Evolutionary conservation across 2,113 vertebrate genomes (phyloP), one percentile per base, ranked within the genome.

Genomic region (Xyrauchen texanus): DNA sequence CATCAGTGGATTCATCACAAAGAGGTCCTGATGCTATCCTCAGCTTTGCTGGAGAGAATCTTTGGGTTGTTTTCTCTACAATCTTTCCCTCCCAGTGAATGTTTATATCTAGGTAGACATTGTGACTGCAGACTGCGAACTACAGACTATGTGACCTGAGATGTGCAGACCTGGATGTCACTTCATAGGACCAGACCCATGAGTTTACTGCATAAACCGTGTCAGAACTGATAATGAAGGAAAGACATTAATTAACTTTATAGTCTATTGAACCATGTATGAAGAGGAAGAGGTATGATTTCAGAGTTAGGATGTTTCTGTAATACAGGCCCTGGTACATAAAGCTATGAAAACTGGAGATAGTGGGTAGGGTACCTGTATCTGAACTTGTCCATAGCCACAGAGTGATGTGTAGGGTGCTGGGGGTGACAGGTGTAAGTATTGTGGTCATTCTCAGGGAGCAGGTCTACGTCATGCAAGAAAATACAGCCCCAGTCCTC

Each of bases 381-480:
- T 80, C 94, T 89, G 5, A 99, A 99, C 81, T 99, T 99, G 87
- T 98, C 97, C 96, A 99, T 98, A 87, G 97, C 97, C 2, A 98
- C 87, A 0, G 97, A 97, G 66, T 95, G 93, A 0, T 99, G 97
- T 12, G 94, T 95, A 72, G 97, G 97, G 73, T 93, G 93, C 85
- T 94, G 92, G 21, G 93, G 93, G 87, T 98, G 96, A 0, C 97
- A 99, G 75, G 94, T 94, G 82, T 98, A 99, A 7, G 94, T 93
- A 80, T 99, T 99, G 90, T 98, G 94, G 89, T 99, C 97, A 0
- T 99, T 99, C 88, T 99, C 97, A 0, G 97, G 97, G 81, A 99
- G 91, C 66, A 99, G 90, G 74, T 98, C 97, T 0, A 98, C 96
- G 0, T 98, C 97, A 0, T 98, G 97, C 47, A 98, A 90, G 87